These are phyloP conservation scores for Apteryx mantelli DNA, from an alignment of 2,113 vertebrate genomes.

Conservation along the genomic window DNA sequence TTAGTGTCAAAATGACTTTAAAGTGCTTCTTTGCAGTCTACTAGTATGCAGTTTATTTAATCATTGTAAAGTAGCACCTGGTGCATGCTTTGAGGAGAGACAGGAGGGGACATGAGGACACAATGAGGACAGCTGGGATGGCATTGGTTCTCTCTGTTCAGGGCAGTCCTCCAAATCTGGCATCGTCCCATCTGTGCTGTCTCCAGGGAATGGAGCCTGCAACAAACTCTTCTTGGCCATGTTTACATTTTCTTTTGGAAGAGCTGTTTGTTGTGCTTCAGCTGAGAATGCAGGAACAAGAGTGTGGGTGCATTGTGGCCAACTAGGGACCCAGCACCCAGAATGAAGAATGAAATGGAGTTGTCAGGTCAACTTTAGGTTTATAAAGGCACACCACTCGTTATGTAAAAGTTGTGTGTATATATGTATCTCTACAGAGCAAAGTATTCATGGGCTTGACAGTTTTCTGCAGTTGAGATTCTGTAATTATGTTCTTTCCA, in stretches of 20 bases:
- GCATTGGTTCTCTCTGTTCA: not conserved
- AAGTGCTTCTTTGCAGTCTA: not conserved
- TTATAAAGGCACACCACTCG: not conserved
- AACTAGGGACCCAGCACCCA: not conserved
- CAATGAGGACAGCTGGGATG: not conserved
- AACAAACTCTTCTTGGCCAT: not conserved
- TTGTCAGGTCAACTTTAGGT: not conserved
- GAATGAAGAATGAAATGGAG: not conserved
- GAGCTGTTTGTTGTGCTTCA: not conserved
- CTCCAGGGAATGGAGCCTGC: not conserved
- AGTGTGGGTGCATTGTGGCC: not conserved
- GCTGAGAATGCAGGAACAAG: not conserved
- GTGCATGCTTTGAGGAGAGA: not conserved
- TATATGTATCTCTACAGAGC: not conserved
- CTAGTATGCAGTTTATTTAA: too few species aligned
- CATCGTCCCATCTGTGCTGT: not conserved
- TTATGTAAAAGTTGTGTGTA: not conserved
- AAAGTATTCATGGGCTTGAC: not conserved
- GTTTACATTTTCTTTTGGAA: not conserved
- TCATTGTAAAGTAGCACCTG: too few species aligned
- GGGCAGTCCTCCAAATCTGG: not conserved
- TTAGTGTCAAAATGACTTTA: not conserved
- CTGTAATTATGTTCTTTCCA: fast-evolving
- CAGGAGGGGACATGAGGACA: fast-evolving
- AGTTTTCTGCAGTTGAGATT: not conserved